Conservation (phyloP, 2,113 vertebrate genomes). For the Lophochroa leadbeateri region DNA sequence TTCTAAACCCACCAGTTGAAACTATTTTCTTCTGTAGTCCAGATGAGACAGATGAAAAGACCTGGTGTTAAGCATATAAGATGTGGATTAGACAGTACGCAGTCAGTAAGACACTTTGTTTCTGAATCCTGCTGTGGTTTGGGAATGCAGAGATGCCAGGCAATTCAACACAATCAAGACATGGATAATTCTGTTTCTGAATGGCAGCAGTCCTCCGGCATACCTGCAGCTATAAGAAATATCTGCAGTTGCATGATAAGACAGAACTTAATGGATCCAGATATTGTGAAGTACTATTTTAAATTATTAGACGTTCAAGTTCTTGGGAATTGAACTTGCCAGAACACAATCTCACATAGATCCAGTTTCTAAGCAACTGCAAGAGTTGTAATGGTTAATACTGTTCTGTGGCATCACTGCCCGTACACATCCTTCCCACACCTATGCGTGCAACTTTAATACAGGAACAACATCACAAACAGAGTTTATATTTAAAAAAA, state of each 20-base stretch:
- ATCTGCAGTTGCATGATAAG: background rate
- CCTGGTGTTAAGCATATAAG: accelerated
- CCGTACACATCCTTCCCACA: background rate
- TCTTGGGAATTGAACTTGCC: background rate
- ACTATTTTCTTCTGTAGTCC: background rate
- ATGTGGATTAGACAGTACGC: background rate
- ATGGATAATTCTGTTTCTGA: background rate
- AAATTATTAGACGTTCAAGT: background rate
- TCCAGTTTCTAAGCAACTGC: background rate
- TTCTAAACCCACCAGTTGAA: background rate
- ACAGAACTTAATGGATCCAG: background rate
- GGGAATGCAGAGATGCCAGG: background rate
- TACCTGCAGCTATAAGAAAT: background rate
- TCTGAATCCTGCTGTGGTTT: background rate
- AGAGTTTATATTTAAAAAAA: background rate
- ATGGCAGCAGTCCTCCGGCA: background rate
- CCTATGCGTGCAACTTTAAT: background rate
- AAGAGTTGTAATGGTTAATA: background rate
- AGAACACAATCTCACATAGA: background rate
- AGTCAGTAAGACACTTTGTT: background rate
- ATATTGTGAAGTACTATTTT: background rate
- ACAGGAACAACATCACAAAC: background rate
- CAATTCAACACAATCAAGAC: background rate
- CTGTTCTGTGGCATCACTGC: background rate
- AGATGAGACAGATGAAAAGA: background rate